Evolutionary conservation across 1,140 invertebrate genomes (phyloP).

Genomic region (Drosophila ogumai): DNA sequence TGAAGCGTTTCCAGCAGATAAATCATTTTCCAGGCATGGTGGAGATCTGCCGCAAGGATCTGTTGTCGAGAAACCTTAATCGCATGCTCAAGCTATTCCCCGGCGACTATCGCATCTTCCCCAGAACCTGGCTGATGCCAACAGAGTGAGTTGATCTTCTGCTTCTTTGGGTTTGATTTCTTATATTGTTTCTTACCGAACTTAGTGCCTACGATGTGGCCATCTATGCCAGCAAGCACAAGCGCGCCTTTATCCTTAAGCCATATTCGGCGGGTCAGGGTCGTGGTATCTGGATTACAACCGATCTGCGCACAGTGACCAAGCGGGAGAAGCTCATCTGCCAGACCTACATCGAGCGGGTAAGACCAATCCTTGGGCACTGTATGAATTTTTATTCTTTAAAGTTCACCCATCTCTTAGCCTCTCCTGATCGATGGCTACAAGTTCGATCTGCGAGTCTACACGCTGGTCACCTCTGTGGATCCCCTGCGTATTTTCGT

Average conservation of each 20-base stretch:
- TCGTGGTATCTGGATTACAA: constrained; percentile 93
- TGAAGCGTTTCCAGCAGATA: constrained; percentile 95
- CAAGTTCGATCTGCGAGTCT: constrained; percentile 99
- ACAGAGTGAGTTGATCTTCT: constrained; percentile 88
- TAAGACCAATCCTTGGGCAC: neutral
- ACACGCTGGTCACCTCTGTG: constrained; percentile 96
- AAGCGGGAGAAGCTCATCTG: constrained; percentile 93
- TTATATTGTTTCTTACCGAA: neutral
- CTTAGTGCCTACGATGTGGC: constrained; percentile 71
- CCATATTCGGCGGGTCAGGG: constrained; percentile 95
- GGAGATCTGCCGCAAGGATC: constrained; percentile 94
- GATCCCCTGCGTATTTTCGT: constrained; percentile 97
- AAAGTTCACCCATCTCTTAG: constrained; percentile 68
- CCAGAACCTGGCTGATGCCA: constrained; percentile 96
- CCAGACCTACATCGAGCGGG: constrained; percentile 90
- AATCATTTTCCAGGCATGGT: constrained; percentile 96
- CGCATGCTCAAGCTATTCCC: constrained; percentile 94
- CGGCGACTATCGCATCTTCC: constrained; percentile 95
- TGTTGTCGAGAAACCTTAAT: constrained; percentile 93
- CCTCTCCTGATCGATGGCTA: constrained; percentile 97
- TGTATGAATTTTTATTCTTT: no score
- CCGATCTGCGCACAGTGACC: constrained; percentile 90
- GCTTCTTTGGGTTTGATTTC: rapidly evolving
- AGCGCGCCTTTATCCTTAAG: constrained; percentile 95
- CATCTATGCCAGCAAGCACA: constrained; percentile 85